These are phyloP conservation scores for Aplodontia rufa DNA, from an alignment of 2,113 vertebrate species.

Conservation along the genomic window DNA sequence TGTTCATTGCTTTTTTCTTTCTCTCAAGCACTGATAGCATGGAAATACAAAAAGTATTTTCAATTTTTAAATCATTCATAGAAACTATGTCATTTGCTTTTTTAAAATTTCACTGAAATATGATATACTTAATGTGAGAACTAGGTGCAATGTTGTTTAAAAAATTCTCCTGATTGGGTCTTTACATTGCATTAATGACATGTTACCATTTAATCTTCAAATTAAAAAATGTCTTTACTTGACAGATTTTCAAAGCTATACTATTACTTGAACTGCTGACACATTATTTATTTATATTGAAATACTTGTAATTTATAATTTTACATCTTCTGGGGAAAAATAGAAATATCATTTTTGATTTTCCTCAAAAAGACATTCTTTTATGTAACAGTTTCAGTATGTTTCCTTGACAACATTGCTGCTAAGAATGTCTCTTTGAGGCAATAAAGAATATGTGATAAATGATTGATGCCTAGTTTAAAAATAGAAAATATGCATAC, in stretches of 20 bases:
- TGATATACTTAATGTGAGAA: neutral
- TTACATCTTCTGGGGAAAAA: constrained; percentile 30
- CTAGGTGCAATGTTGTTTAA: neutral
- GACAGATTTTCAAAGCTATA: constrained; percentile 17
- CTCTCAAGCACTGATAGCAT: neutral
- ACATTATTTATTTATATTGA: constrained; percentile 38
- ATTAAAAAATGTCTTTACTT: constrained; percentile 34
- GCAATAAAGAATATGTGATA: constrained; percentile 59
- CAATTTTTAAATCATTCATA: constrained; percentile 10
- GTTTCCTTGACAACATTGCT: constrained; percentile 70
- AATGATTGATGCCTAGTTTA: constrained; percentile 64
- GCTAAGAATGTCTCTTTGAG: constrained; percentile 58
- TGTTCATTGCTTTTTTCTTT: neutral
- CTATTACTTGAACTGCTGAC: neutral
- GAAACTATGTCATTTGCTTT: neutral
- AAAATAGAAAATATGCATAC: constrained; percentile 63
- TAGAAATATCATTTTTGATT: constrained; percentile 59
- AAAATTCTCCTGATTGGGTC: neutral
- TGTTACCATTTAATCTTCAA: constrained; percentile 36
- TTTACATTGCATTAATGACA: neutral
- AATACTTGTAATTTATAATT: constrained; percentile 57
- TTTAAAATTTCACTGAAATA: constrained; percentile 5
- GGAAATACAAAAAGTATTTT: neutral
- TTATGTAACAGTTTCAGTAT: constrained; percentile 61
- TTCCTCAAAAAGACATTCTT: constrained; percentile 27